Evolutionary conservation across 2,888 invertebrate genomes (phyloP).

Genomic region (Watsonalla binaria): DNA sequence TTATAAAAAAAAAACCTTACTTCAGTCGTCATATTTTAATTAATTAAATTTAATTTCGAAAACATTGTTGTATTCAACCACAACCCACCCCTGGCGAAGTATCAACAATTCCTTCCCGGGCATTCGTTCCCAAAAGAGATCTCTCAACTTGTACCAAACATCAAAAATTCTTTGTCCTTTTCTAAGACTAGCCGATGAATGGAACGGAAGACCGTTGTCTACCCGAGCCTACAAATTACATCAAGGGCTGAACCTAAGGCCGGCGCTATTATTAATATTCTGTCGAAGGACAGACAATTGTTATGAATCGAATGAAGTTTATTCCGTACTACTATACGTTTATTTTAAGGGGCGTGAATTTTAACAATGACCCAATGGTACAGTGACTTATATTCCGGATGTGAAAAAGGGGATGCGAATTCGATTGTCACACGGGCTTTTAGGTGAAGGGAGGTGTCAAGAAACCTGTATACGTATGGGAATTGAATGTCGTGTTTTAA

Average conservation of each 20-base stretch:
- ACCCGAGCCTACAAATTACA: slow-evolving; percentile 49
- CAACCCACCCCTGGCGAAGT: too few species aligned
- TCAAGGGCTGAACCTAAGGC: slow-evolving; percentile 32
- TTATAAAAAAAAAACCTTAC: too few species aligned
- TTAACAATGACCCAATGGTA: not conserved
- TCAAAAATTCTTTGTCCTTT: slow-evolving; percentile 35
- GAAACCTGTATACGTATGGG: not conserved
- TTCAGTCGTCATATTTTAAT: too few species aligned
- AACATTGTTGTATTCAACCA: too few species aligned
- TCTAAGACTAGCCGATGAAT: slow-evolving; percentile 45
- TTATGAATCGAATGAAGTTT: not conserved
- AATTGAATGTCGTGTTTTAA: too few species aligned
- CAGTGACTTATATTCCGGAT: not conserved
- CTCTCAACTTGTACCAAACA: slow-evolving; percentile 24
- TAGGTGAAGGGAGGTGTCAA: not conserved
- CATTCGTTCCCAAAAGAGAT: not conserved
- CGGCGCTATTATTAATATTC: slow-evolving; percentile 12
- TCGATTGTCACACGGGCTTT: not conserved
- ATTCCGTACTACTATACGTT: not conserved
- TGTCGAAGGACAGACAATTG: slow-evolving; percentile 32
- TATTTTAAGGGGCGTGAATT: slow-evolving; percentile 39
- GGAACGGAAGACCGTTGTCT: slow-evolving; percentile 67
- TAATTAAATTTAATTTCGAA: too few species aligned
- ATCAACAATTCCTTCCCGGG: too few species aligned
- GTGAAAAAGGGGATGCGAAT: not conserved